A percentile compares a stretch with the other conserved stretches of the same genome.
Evolutionary conservation across 2,797 vertebrate genomes (phyloP).

Genomic region (Peromyscus aztecus): DNA sequence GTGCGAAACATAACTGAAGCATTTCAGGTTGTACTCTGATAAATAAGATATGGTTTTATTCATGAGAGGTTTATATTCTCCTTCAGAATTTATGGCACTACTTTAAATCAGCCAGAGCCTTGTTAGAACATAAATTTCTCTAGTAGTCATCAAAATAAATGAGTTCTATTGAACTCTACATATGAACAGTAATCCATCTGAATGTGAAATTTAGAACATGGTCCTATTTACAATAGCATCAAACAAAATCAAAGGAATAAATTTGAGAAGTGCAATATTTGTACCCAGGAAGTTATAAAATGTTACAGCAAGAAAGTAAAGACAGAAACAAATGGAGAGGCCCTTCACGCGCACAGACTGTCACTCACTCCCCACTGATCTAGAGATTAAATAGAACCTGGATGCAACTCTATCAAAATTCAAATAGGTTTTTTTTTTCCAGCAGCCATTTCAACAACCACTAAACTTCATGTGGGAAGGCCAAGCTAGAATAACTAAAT

Average conservation of each 20-base stretch:
- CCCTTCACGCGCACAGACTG: neutral
- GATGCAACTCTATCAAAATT: neutral
- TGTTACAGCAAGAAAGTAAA: constrained; percentile 9
- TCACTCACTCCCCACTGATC: neutral
- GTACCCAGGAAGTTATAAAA: constrained; percentile 39
- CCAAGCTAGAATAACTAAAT: neutral
- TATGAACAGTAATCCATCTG: constrained; percentile 39
- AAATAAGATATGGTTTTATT: constrained; percentile 49
- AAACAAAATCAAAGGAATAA: constrained; percentile 44
- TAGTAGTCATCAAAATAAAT: constrained; percentile 53
- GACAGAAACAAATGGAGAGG: neutral
- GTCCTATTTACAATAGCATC: constrained; percentile 15
- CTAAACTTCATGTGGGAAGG: neutral
- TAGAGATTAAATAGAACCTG: neutral
- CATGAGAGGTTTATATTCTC: constrained; percentile 52
- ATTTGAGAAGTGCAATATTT: neutral
- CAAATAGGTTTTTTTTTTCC: neutral
- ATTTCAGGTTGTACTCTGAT: neutral
- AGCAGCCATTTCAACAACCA: neutral
- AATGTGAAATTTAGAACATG: constrained; percentile 40
- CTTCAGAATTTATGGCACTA: constrained; percentile 48
- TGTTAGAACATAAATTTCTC: constrained; percentile 55
- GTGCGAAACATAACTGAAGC: neutral
- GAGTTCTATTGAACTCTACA: neutral
- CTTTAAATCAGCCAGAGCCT: constrained; percentile 54